These are phyloP conservation scores for Polypedilum vanderplanki DNA, from an alignment of 1,140 invertebrate species.

Conservation along the genomic window DNA sequence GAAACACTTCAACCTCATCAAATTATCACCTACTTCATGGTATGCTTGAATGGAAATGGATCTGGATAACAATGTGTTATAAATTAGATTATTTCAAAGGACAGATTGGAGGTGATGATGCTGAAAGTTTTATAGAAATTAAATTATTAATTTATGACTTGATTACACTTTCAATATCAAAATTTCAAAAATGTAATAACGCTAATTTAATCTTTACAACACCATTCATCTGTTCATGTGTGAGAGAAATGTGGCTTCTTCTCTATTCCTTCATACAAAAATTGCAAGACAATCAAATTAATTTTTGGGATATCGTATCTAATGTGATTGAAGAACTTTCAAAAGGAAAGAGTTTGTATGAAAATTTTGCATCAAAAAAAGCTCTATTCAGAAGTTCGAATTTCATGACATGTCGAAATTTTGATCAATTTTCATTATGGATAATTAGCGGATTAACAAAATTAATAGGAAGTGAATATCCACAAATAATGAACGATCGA, in stretches of 20 bases:
- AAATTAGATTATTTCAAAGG: constrained; percentile 35
- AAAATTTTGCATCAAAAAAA: not conserved
- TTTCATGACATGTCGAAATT: not conserved
- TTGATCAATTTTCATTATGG: constrained; percentile 33
- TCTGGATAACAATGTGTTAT: constrained; percentile 36
- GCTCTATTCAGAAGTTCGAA: not conserved
- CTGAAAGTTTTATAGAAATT: not conserved
- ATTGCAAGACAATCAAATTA: not conserved
- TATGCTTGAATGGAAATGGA: constrained; percentile 39
- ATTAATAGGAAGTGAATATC: not conserved
- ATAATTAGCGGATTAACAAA: constrained; percentile 32
- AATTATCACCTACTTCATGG: constrained; percentile 42
- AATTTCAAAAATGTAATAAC: constrained; percentile 32
- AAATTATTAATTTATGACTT: constrained; percentile 27
- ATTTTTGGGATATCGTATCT: not conserved
- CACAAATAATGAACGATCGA: not conserved
- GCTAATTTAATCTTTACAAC: constrained; percentile 36
- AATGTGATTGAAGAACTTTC: not conserved
- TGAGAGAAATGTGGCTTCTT: constrained; percentile 39
- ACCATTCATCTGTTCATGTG: constrained; percentile 40
- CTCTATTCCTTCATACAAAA: constrained; percentile 32
- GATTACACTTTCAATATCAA: constrained; percentile 9
- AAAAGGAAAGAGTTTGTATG: not conserved
- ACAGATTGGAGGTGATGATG: constrained; percentile 30
- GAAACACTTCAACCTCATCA: constrained; percentile 32